These are phyloP conservation scores for Drosophila fuyamai DNA, from an alignment of 1,140 invertebrate species.

Conservation along the genomic window DNA sequence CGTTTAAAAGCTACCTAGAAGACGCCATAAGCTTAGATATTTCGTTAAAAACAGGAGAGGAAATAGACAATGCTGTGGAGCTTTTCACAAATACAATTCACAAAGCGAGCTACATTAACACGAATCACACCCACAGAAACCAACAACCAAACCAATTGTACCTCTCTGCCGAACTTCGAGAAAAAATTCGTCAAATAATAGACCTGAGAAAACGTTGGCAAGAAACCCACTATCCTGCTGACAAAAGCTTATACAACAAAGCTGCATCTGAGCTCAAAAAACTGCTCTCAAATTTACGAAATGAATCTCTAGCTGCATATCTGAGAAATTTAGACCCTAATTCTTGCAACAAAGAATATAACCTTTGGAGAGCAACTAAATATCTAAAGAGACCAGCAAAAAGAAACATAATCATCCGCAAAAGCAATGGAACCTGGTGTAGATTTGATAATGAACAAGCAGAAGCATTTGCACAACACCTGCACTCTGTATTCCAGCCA, in stretches of 20 bases:
- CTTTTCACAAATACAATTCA: too few species aligned
- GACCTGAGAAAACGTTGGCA: too few species aligned
- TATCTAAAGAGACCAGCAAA: neutral
- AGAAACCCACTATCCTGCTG: neutral
- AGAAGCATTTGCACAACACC: too few species aligned
- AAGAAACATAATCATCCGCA: too few species aligned
- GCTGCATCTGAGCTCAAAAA: neutral
- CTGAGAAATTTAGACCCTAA: neutral
- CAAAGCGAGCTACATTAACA: neutral
- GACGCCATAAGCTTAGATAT: too few species aligned
- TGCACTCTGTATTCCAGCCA: too few species aligned
- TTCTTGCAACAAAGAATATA: neutral
- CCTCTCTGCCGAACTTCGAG: neutral
- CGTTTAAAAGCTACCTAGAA: too few species aligned
- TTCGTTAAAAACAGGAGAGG: too few species aligned
- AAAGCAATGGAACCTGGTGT: too few species aligned
- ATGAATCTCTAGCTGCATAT: neutral
- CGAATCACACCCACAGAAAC: slow-evolving; percentile 1
- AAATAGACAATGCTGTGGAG: too few species aligned
- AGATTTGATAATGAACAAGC: too few species aligned
- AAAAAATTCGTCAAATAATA: neutral
- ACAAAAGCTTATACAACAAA: neutral
- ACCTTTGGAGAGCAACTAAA: neutral
- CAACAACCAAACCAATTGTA: slow-evolving; percentile 5
- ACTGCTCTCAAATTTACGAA: neutral